Base-by-base conservation (phyloP, 2,113 vertebrate genomes). In the Cephalopterus ornatus region DNA sequence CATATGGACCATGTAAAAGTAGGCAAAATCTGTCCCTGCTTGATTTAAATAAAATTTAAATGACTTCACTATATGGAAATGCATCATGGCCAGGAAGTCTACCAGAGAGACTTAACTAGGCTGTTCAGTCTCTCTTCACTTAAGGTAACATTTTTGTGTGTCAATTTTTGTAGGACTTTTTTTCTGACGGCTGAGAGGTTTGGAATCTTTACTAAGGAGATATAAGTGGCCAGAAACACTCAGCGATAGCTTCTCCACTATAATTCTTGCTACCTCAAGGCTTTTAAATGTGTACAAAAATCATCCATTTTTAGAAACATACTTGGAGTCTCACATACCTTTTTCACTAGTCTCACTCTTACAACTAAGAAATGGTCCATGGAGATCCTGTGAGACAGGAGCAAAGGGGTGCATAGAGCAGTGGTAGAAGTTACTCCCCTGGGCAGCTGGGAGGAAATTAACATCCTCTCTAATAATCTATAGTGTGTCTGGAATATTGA, bases 291-390 rank as follows among this genome's bases (percentile, higher is more conserved):
- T 20, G 11, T 81, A 32, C 2, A 52, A 55, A 85, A 56, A 28
- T 22, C 1, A 2, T 12, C 3, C 46, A 37, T 22, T 81, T 89
- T 67, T 75, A 50, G 24, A 89, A 76, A 12, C 9, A 10, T 49
- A 26, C 24, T 44, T 55, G 52, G 14, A 2, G 2, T 9, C 21
- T 79, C 50, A 39, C 0, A 0, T 35, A 24, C 1, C 10, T 47
- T 88, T 79, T 79, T 53, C 50, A 58, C 8, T 52, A 37, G 17
- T 68, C 14, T 73, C 55, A 92, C 23, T 22, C 22, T 20, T 20
- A 39, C 15, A 76, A 20, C 32, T 32, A 56, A 44, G 32, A 91
- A 65, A 59, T 16, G 30, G 33, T 46, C 85, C 5, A 4, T 28
- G 27, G 18, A 30, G 8, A 18, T 55, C 19, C 18, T 39, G 28